Evolutionary conservation across 2,888 invertebrate genomes (phyloP).

Genomic region (Chrysolina oricalcia): DNA sequence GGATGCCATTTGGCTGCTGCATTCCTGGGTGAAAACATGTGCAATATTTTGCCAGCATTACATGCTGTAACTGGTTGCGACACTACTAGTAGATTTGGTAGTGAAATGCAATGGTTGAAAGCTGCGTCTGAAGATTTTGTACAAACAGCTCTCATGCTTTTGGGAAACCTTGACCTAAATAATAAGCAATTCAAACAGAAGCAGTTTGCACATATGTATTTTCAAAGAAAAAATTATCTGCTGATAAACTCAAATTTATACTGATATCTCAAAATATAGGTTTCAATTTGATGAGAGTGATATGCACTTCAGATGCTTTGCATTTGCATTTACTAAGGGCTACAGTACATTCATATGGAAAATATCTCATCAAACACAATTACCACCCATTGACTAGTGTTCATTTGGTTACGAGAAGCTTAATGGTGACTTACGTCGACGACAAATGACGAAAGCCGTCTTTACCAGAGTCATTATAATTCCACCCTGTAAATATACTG

Average conservation of each 20-base stretch:
- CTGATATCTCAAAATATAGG: conserved; percentile 53
- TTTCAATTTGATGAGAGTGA: conserved; percentile 51
- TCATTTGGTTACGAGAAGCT: conserved; percentile 3
- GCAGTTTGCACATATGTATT: conserved; percentile 46
- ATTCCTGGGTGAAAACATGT: no score
- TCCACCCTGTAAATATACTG: background rate
- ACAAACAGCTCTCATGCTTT: conserved; percentile 50
- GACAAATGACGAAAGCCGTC: conserved; percentile 27
- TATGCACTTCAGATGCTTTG: conserved; percentile 56
- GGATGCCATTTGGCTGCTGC: no score
- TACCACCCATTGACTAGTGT: background rate
- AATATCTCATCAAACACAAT: conserved; percentile 26
- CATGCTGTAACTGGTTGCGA: background rate
- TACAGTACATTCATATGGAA: conserved; percentile 26
- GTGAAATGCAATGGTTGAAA: conserved; percentile 39
- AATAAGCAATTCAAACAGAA: conserved; percentile 51
- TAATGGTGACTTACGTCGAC: conserved; percentile 6
- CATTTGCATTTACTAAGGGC: conserved; percentile 40
- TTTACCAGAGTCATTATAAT: conserved; percentile 24
- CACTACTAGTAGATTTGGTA: conserved; percentile 20
- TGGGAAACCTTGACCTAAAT: conserved; percentile 50
- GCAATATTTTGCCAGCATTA: background rate
- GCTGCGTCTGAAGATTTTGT: conserved; percentile 54
- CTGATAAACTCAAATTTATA: conserved; percentile 52
- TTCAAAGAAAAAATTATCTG: conserved; percentile 47